Base-by-base conservation (phyloP, 1,140 invertebrate genomes). In the Lerema accius region DNA sequence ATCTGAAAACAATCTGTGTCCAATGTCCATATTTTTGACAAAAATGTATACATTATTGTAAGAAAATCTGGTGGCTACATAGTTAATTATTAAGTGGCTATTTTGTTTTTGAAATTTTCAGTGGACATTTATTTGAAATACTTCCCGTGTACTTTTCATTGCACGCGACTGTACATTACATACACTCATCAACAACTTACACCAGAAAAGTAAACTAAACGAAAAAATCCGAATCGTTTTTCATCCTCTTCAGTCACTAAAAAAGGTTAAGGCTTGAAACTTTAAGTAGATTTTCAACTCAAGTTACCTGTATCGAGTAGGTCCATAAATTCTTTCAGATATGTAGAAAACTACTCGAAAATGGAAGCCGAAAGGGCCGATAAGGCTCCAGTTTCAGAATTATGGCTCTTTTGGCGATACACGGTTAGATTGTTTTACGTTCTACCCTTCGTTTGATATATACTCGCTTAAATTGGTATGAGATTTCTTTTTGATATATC, bases 401-500 rank as follows among this genome's bases (percentile, higher is more conserved):
- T 67, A 62, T 67, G 42, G 46, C 59, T 2, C 16, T 45, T 60
- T 40, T 43, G 46, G 58, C 48, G 46, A 48, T 48, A 48, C 46
- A 48, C 19, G n/a, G n/a, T 23, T 23, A 23, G 19, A 23, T 23
- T 23, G 19, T 23, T 23, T 23, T 23, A 23, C 19, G 5, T 23
- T 23, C 5, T 23, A 23, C 19, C 19, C 19, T 23, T 23, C 5
- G 19, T 23, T 23, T 23, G 19, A 23, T 23, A 23, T 23, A 23
- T 23, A 23, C 19, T 23, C 19, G 19, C 19, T 23, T 23, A 23
- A 51, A 51, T 51, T 51, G 45, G 49, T 26, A 37, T 17, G 49
- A 51, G 62, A 61, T 61, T 50, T 42, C 23, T 55, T 51, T 63
- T 55, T 63, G 61, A 63, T 56, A 55, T 55, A 63, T 63, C 39